Evolutionary conservation across 2,113 vertebrate species (phyloP).

Genomic region (Chloroceryle aenea): DNA sequence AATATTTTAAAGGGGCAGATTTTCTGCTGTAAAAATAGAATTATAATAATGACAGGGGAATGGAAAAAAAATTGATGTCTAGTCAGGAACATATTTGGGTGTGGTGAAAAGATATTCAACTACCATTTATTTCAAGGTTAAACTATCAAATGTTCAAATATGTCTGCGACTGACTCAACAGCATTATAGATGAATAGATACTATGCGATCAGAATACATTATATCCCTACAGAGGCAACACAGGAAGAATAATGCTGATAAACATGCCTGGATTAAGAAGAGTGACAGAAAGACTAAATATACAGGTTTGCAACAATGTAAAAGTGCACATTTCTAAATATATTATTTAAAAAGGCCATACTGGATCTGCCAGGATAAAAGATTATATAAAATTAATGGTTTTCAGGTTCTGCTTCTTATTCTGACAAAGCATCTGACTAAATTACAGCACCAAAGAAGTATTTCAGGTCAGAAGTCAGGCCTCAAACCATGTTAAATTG

Average conservation of each 20-base stretch:
- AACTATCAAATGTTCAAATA: slow-evolving; percentile 18
- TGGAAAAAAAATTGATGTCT: neutral
- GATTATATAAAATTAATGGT: neutral
- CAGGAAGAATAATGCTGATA: neutral
- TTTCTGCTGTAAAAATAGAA: slow-evolving; percentile 15
- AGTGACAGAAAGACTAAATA: neutral
- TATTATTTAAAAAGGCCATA: neutral
- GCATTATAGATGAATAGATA: slow-evolving; percentile 16
- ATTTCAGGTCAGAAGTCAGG: neutral
- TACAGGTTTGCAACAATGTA: neutral
- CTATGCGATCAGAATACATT: slow-evolving; percentile 18
- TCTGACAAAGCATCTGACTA: neutral
- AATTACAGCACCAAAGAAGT: neutral
- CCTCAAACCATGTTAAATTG: neutral
- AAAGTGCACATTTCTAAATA: neutral
- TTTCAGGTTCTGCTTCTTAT: neutral
- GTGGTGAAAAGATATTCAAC: neutral
- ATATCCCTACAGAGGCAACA: neutral
- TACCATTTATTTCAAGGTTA: slow-evolving; percentile 50
- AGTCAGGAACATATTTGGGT: slow-evolving; percentile 4
- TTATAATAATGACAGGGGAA: neutral
- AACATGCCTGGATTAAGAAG: neutral
- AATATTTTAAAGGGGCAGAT: neutral
- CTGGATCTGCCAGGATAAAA: neutral
- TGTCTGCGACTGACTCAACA: slow-evolving; percentile 13